Conservation (phyloP, 2,113 vertebrate genomes). For the Grantiella picta region DNA sequence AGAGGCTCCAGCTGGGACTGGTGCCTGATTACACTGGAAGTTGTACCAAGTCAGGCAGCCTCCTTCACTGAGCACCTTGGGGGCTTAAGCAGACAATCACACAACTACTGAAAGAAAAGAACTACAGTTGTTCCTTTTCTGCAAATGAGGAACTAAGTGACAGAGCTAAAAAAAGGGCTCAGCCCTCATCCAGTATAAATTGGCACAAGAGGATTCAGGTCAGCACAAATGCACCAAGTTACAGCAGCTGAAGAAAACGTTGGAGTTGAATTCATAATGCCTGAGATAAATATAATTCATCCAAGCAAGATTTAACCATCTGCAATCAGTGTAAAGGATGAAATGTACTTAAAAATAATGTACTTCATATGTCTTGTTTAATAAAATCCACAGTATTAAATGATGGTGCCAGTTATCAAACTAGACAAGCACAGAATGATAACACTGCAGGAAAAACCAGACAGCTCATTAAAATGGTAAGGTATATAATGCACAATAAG, state of each 20-base stretch:
- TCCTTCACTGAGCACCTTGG: slow-evolving; percentile 11
- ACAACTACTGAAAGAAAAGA: background rate
- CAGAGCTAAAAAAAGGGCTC: background rate
- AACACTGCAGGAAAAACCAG: background rate
- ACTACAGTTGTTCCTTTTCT: background rate
- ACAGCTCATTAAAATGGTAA: slow-evolving; percentile 7
- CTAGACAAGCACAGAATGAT: slow-evolving; percentile 1
- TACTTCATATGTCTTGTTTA: background rate
- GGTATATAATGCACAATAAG: background rate
- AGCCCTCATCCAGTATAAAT: background rate
- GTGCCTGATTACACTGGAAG: slow-evolving; percentile 12
- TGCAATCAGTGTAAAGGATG: background rate
- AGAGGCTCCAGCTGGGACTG: slow-evolving; percentile 1
- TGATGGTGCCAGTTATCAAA: background rate
- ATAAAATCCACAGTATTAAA: slow-evolving; percentile 9
- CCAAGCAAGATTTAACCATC: background rate
- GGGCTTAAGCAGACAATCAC: slow-evolving; percentile 10
- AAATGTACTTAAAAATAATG: background rate
- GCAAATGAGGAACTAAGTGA: slow-evolving; percentile 13
- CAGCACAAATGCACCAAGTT: background rate
- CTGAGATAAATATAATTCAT: background rate
- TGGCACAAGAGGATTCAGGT: background rate
- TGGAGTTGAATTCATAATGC: background rate
- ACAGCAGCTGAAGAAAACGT: background rate
- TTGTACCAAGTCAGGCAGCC: slow-evolving; percentile 7